A percentile compares a stretch with the other conserved stretches of the same genome.
Evolutionary conservation across 2,113 vertebrate genomes (phyloP).

Genomic region (Perca fluviatilis): DNA sequence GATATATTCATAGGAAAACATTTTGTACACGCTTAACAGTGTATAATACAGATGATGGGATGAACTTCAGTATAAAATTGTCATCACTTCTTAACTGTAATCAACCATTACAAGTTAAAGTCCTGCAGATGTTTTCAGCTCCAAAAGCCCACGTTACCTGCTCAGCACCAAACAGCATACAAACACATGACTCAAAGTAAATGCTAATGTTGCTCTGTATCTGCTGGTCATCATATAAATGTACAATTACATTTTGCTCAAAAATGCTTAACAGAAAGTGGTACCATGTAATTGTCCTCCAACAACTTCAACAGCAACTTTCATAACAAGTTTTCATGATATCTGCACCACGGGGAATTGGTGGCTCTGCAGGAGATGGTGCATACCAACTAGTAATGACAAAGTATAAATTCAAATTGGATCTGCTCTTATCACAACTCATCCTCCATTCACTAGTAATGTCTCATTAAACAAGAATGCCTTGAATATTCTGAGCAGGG

Average conservation of each 20-base stretch:
- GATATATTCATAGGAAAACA: not conserved
- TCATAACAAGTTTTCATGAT: not conserved
- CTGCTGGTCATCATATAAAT: no score
- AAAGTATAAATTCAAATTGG: not conserved
- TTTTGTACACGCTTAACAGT: not conserved
- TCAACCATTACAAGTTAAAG: not conserved
- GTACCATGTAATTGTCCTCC: not conserved
- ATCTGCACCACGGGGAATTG: not conserved
- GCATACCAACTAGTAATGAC: not conserved
- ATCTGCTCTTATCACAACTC: not conserved
- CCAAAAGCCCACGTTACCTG: not conserved
- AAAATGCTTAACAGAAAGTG: not conserved
- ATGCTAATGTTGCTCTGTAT: no score
- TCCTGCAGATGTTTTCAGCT: not conserved
- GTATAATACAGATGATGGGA: not conserved
- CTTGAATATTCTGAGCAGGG: not conserved
- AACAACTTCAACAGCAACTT: not conserved
- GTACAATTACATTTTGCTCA: not conserved
- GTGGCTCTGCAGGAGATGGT: not conserved
- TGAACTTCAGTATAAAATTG: no score
- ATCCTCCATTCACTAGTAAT: not conserved
- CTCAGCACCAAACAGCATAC: no score
- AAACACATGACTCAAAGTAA: no score
- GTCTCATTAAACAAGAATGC: conserved; percentile 24
- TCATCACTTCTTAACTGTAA: not conserved